Evolutionary conservation across 2,113 vertebrate genomes (phyloP).

Genomic region (Cryptotis parvus): DNA sequence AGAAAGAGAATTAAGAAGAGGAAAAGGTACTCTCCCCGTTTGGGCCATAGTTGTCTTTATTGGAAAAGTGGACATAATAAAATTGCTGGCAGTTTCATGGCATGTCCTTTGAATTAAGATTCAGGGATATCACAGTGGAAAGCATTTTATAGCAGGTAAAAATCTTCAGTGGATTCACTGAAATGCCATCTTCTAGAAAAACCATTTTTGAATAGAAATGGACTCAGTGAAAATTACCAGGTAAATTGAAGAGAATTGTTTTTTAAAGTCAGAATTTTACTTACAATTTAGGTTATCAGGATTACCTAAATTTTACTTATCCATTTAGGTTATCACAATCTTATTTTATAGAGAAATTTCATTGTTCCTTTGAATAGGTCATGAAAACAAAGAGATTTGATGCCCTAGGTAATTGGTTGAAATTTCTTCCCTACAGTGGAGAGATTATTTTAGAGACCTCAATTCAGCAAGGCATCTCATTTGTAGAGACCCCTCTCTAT

Average conservation of each 20-base stretch:
- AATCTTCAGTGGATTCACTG: conserved; percentile 65
- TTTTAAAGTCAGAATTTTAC: conserved; percentile 72
- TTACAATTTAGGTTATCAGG: conserved; percentile 73
- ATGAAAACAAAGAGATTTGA: conserved; percentile 3
- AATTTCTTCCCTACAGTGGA: background rate
- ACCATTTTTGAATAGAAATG: conserved; percentile 73
- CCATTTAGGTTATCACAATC: conserved; percentile 36
- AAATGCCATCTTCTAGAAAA: conserved; percentile 72
- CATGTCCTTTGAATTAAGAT: conserved; percentile 57
- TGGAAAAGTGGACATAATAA: conserved; percentile 57
- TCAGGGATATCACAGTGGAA: conserved; percentile 55
- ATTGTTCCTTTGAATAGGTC: conserved; percentile 1
- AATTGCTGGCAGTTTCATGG: conserved; percentile 55
- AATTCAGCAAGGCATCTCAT: background rate
- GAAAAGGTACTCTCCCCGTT: conserved; percentile 66
- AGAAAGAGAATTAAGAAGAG: conserved; percentile 76
- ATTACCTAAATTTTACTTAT: too few relatives aligned
- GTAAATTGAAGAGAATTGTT: conserved; percentile 73
- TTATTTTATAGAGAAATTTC: conserved; percentile 29
- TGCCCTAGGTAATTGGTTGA: conserved; percentile 14
- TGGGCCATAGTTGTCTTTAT: conserved; percentile 13
- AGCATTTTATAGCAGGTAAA: conserved; percentile 69
- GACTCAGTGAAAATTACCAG: conserved; percentile 69
- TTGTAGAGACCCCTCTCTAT: background rate
- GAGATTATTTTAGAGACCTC: background rate